A percentile compares a stretch with the other conserved stretches of the same genome.
Conservation (phyloP, 2,888 invertebrate species). For the Drosophila neotestacea region DNA sequence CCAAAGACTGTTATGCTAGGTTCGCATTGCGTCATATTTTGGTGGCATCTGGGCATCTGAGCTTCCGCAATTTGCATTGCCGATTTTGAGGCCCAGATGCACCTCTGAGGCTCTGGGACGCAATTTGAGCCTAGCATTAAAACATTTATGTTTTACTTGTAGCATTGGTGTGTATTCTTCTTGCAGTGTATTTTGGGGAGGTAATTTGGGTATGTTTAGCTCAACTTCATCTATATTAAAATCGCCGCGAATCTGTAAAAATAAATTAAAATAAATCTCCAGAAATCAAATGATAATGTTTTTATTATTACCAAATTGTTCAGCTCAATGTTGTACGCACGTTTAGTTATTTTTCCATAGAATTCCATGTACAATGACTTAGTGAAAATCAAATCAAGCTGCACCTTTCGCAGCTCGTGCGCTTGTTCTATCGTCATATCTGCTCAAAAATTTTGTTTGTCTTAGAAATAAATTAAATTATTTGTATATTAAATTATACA, state of each 20-base stretch:
- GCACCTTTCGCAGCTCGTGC: conserved; percentile 68
- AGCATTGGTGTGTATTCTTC: conserved; percentile 40
- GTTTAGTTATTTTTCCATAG: conserved; percentile 73
- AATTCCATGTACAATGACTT: conserved; percentile 43
- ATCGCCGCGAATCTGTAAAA: conserved; percentile 66
- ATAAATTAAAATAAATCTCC: not conserved
- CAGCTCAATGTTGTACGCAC: conserved; percentile 68
- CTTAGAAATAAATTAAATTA: too few species aligned
- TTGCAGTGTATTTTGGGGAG: conserved; percentile 20
- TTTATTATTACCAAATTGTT: conserved; percentile 70
- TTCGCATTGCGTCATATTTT: too few species aligned
- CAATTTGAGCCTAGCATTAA: conserved; percentile 3
- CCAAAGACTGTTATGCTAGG: conserved; percentile 19
- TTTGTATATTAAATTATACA: conserved; percentile 9
- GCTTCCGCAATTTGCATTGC: too few species aligned
- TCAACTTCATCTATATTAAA: conserved; percentile 65
- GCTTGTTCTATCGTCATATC: conserved; percentile 78
- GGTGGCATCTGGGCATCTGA: too few species aligned
- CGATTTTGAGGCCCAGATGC: too few species aligned
- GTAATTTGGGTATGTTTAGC: conserved; percentile 70
- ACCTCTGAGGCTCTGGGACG: too few species aligned
- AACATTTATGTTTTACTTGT: conserved; percentile 38
- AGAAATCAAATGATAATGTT: not conserved
- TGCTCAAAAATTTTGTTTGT: conserved; percentile 17
- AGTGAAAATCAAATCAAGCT: conserved; percentile 63